Base-by-base conservation (phyloP, 2,888 invertebrate species). In the Pyrrhosoma nymphula region DNA sequence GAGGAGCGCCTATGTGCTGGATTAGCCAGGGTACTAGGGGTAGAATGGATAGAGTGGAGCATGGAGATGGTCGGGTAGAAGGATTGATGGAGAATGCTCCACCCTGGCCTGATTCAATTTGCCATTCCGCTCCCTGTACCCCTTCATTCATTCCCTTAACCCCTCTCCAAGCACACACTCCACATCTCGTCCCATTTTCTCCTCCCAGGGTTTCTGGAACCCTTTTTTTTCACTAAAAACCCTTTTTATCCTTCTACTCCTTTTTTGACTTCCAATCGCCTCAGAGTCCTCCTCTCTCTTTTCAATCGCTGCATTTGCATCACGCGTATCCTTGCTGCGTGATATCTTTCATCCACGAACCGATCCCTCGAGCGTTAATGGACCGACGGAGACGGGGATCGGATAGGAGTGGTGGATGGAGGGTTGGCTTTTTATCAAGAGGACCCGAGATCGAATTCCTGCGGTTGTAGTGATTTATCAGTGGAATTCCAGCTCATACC, bases 81-180 rank as follows among this genome's bases (percentile, higher is more conserved):
- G 82, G 82, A 82, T 82, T 82, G 82, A 82, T 82, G 82, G 82
- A 35, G 82, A 35, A 35, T 35, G 12, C 82, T 82, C 82, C 82
- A 35, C 82, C 82, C 82, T 14, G 82, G 82, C 16, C 35, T 82
- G 82, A 82, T 82, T 82, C 82, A 82, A 82, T 82, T 82, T 82
- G 82, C 82, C 82, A 35, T 35, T 82, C 35, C 30, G 14, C 82
- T 82, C 82, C 35, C 82, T 69, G n/a, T n/a, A 26, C n/a, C 69
- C 69, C 69, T 69, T n/a, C n/a, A 69, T 14, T 20, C 60, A 60
- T 20, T 20, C 60, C n/a, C 69, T 69, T n/a, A 26, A 12, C 60
- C 69, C 26, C 14, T n/a, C n/a, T n/a, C n/a, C n/a, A n/a, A n/a
- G n/a, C n/a, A 26, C 69, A 69, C 23, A 69, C 60, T 20, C 69